Conservation (phyloP, 2,797 vertebrate genomes). For the Poecilia velifera region DNA sequence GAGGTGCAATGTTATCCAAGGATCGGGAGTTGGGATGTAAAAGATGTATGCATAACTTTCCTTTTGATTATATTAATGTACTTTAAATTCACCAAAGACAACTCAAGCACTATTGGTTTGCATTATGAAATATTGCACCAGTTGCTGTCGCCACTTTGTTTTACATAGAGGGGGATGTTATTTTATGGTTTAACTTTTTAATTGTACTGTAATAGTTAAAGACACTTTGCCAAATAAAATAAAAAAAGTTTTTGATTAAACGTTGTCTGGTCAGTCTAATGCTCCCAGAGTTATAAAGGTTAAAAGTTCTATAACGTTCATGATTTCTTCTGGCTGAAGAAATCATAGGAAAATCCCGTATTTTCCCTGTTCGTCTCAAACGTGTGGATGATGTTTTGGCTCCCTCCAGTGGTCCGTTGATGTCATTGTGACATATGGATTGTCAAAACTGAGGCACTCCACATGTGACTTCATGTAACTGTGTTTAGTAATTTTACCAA, state of each 20-base stretch:
- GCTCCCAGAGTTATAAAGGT: background rate
- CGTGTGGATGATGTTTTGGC: conserved; percentile 22
- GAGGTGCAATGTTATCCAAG: conserved; percentile 36
- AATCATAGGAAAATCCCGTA: background rate
- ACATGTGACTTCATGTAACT: background rate
- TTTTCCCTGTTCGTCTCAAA: background rate
- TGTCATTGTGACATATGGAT: conserved; percentile 24
- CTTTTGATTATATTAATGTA: conserved; percentile 41
- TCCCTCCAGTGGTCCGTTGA: conserved; percentile 34
- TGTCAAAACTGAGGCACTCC: background rate
- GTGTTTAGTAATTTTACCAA: no score
- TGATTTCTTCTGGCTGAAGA: background rate
- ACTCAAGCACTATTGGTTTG: background rate
- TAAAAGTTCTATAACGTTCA: background rate
- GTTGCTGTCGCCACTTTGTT: conserved; percentile 21
- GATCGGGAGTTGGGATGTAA: conserved; percentile 2
- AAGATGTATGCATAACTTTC: conserved; percentile 32
- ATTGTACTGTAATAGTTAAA: conserved; percentile 46
- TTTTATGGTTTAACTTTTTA: conserved; percentile 26
- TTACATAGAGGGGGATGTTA: conserved; percentile 37
- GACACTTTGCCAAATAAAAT: conserved; percentile 56
- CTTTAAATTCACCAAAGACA: conserved; percentile 38
- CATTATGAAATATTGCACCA: conserved; percentile 9
- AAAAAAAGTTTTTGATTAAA: conserved; percentile 38
- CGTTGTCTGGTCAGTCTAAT: background rate